A percentile compares a stretch with the other conserved stretches of the same genome.
Conservation (phyloP, 2,113 vertebrate genomes). For the Murina feae region DNA sequence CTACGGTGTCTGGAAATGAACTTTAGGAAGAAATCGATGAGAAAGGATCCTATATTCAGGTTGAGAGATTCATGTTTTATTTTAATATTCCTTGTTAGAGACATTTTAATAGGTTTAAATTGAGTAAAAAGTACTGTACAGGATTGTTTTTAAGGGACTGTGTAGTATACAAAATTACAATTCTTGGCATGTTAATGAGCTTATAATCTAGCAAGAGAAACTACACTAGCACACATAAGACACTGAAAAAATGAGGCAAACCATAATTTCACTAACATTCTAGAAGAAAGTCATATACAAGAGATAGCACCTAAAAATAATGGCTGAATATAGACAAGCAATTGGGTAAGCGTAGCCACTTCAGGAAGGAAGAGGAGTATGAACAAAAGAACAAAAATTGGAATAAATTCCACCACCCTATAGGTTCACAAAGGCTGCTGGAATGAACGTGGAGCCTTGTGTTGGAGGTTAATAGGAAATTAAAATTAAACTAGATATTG, state of each 20-base stretch:
- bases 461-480: not conserved
- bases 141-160: not conserved
- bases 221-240: not conserved
- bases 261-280: not conserved
- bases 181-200: not conserved
- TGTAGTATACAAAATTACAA: not conserved
- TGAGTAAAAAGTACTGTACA: not conserved
- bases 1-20: slow-evolving; percentile 85
- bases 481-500: not conserved
- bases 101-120: not conserved
- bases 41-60: slow-evolving; percentile 86
- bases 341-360: not conserved
- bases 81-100: not conserved
- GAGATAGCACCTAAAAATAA: not conserved
- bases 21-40: slow-evolving; percentile 80
- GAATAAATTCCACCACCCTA: not conserved
- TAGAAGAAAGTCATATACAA: not conserved
- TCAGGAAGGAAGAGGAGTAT: not conserved
- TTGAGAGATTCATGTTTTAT: slow-evolving; percentile 52
- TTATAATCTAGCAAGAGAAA: not conserved
- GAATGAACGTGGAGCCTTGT: not conserved
- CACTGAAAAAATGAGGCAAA: not conserved
- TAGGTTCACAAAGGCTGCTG: not conserved
- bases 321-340: not conserved
- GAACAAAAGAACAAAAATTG: not conserved